These are phyloP conservation scores for Rostratula benghalensis DNA, from an alignment of 2,113 vertebrate genomes.

Conservation along the genomic window DNA sequence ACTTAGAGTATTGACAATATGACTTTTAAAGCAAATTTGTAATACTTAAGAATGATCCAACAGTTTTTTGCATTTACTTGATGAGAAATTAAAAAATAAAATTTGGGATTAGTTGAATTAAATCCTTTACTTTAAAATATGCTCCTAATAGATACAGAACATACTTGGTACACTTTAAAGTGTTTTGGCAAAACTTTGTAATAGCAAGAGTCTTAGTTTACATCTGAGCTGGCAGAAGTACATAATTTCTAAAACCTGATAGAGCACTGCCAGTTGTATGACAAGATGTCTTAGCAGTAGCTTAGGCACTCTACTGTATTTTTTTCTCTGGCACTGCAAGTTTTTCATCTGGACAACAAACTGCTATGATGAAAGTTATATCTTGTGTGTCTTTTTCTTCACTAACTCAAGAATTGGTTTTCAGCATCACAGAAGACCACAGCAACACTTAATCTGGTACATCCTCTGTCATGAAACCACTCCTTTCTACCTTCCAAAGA, in stretches of 20 bases:
- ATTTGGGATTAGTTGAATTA: not conserved
- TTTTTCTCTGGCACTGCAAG: not conserved
- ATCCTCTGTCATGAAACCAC: not conserved
- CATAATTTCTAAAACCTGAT: not conserved
- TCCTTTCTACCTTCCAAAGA: not conserved
- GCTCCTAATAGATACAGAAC: not conserved
- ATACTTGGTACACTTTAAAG: not conserved
- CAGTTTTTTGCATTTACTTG: not conserved
- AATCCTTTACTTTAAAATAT: not conserved
- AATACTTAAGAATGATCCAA: not conserved
- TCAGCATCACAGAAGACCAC: not conserved
- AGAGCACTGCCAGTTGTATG: not conserved
- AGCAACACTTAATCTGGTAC: not conserved
- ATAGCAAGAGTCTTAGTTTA: not conserved
- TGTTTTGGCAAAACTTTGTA: not conserved
- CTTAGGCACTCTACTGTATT: not conserved
- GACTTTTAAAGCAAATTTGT: not conserved
- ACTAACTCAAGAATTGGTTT: not conserved
- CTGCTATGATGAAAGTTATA: not conserved
- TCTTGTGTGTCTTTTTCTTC: not conserved
- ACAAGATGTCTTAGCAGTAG: not conserved
- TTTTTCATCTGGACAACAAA: constrained; percentile 6
- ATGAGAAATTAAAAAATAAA: not conserved
- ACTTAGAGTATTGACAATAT: not conserved
- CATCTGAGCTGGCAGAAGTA: not conserved